Conservation (phyloP, 1,140 invertebrate genomes). For the Hirudo medicinalis region DNA sequence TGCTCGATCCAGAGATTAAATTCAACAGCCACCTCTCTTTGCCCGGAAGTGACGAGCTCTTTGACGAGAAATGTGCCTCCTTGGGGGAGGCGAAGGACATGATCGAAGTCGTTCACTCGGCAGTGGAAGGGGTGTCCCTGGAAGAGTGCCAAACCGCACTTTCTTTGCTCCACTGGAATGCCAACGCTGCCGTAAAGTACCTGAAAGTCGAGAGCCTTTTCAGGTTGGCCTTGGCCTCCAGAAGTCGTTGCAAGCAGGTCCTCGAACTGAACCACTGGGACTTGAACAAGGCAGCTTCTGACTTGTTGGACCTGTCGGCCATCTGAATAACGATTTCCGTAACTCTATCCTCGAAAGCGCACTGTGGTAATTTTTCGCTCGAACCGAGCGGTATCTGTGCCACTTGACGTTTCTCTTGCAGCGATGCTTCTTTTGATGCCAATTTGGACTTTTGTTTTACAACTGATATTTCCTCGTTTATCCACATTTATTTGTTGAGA, state of each 20-base stretch:
- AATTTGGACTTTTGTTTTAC: too few species aligned
- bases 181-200: constrained; percentile 51
- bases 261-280: constrained; percentile 62
- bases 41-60: too few species aligned
- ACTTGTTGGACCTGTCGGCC: constrained; percentile 50
- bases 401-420: too few species aligned
- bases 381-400: too few species aligned
- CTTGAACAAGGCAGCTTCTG: constrained; percentile 63
- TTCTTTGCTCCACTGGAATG: constrained; percentile 53
- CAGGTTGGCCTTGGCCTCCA: constrained; percentile 59
- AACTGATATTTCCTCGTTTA: too few species aligned
- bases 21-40: too few species aligned
- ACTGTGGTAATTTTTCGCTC: too few species aligned
- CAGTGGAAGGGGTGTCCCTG: constrained; percentile 33
- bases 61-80: neutral
- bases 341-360: too few species aligned
- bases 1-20: neutral
- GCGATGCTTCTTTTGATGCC: too few species aligned
- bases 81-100: constrained; percentile 16
- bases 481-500: too few species aligned
- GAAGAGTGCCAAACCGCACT: constrained; percentile 46
- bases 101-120: constrained; percentile 20
- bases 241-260: constrained; percentile 57
- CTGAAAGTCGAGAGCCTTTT: constrained; percentile 58
- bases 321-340: too few species aligned